A percentile compares a stretch with the other conserved stretches of the same genome.
phyloP scores from a whole-genome alignment of 2,797 vertebrate species.

The Discoglossus pictus region DNA sequence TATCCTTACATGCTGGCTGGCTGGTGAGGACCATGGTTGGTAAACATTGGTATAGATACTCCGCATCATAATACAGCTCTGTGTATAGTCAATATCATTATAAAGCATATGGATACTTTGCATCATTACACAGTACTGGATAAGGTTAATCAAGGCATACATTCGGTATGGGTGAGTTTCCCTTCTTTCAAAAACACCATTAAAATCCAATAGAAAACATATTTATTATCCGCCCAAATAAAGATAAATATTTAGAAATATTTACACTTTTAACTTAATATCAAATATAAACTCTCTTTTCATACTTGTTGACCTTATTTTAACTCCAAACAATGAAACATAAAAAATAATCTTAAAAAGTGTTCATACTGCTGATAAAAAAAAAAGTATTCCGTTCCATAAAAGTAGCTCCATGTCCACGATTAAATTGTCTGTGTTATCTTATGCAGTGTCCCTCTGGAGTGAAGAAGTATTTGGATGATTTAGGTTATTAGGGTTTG shows the following conservation, averaged over 20 bases:
- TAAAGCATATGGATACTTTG: too few relatives aligned
- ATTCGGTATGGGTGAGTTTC: too few relatives aligned
- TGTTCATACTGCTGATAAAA: background rate
- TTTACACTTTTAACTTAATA: conserved; percentile 49
- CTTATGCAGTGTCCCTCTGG: conserved; percentile 8
- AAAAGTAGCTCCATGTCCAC: too few relatives aligned
- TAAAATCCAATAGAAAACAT: conserved; percentile 29
- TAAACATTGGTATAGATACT: too few relatives aligned
- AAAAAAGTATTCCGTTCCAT: too few relatives aligned
- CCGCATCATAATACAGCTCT: too few relatives aligned
- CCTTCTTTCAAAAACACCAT: background rate
- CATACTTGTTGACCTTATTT: conserved; percentile 17
- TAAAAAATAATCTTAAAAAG: conserved; percentile 15
- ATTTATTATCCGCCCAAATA: conserved; percentile 31
- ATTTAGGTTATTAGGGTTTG: background rate
- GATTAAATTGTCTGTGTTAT: background rate
- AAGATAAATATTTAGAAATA: conserved; percentile 38
- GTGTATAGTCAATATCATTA: too few relatives aligned
- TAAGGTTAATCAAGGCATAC: too few relatives aligned
- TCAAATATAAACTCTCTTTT: conserved; percentile 45
- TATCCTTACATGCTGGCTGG: too few relatives aligned
- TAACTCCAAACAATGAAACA: background rate
- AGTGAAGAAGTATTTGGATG: conserved; percentile 11
- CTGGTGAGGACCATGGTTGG: too few relatives aligned
- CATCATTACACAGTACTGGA: too few relatives aligned